Evolutionary conservation across 2,888 invertebrate genomes (phyloP), one percentile per base, ranked within the genome.

Genomic region (Ethmia dodecea): DNA sequence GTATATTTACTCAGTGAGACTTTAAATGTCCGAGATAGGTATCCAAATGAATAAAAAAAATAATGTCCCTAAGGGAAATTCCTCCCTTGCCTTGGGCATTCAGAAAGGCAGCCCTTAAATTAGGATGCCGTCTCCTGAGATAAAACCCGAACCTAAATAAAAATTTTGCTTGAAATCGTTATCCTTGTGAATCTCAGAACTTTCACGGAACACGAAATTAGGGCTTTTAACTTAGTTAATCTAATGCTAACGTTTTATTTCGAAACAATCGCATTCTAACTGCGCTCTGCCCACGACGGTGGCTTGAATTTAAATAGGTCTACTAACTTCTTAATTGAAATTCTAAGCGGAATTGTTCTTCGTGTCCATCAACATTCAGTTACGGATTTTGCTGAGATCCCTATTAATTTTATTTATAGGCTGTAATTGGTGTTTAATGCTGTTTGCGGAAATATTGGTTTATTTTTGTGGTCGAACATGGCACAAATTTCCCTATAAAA

Each of bases 261-360:
- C 46, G 37, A 49, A 52, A 64, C 59, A 64, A 63, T 64, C 58
- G 56, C 55, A 62, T 58, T 57, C 52, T 49, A 56, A 53, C 54
- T 55, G 59, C 51, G 58, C 57, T 57, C 52, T 43, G 46, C 55
- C 59, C 57, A 47, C 57, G 54, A 51, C 51, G 58, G 55, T 54
- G 51, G 51, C 52, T 56, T 64, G 67, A 72, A 74, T 73, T 64
- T 64, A 60, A 72, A 72, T 70, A 55, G 59, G 42, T 54, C 52
- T 43, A 54, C 57, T 60, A 72, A 70, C 69, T 73, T 66, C 61
- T 63, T 69, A 72, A 72, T 73, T 71, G 61, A 69, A 72, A 70
- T 70, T 69, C 66, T 64, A 60, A 63, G 48, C 62, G 59, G 49
- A 62, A 64, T 66, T 61, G 60, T 50, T 51, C 47, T 56, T 49